Evolutionary conservation across 2,113 vertebrate genomes (phyloP).

Genomic region (Chaetodon auriga): DNA sequence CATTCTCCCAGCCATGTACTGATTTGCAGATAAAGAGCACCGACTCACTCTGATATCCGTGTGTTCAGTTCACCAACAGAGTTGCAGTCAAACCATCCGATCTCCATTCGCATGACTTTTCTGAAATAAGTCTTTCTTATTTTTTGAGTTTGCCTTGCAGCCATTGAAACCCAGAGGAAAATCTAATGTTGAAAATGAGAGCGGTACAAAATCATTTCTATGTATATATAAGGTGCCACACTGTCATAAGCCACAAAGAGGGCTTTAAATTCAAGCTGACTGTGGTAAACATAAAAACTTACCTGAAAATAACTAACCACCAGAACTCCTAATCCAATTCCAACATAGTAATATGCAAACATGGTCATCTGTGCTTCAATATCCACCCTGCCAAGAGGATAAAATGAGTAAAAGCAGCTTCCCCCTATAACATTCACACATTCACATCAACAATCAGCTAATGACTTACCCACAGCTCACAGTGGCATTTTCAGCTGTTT

Average conservation of each 20-base stretch:
- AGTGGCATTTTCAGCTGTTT: conserved; percentile 70
- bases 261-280: neutral
- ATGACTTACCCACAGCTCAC: conserved; percentile 81
- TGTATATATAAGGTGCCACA: neutral
- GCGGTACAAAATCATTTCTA: neutral
- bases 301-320: conserved; percentile 86
- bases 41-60: conserved; percentile 84
- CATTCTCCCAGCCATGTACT: neutral
- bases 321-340: conserved; percentile 80
- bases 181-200: conserved; percentile 66
- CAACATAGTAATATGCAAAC: conserved; percentile 86
- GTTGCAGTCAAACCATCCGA: conserved; percentile 87
- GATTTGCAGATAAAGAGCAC: neutral
- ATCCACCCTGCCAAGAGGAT: conserved; percentile 77
- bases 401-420: neutral
- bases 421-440: neutral
- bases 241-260: neutral
- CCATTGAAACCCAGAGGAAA: conserved; percentile 80
- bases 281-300: neutral
- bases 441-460: neutral
- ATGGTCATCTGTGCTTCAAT: conserved; percentile 83
- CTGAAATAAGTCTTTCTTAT: conserved; percentile 83
- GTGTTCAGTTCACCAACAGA: conserved; percentile 86
- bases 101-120: conserved; percentile 87
- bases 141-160: conserved; percentile 79